Base-by-base conservation (phyloP, 2,113 vertebrate genomes). In the Columbina picui region DNA sequence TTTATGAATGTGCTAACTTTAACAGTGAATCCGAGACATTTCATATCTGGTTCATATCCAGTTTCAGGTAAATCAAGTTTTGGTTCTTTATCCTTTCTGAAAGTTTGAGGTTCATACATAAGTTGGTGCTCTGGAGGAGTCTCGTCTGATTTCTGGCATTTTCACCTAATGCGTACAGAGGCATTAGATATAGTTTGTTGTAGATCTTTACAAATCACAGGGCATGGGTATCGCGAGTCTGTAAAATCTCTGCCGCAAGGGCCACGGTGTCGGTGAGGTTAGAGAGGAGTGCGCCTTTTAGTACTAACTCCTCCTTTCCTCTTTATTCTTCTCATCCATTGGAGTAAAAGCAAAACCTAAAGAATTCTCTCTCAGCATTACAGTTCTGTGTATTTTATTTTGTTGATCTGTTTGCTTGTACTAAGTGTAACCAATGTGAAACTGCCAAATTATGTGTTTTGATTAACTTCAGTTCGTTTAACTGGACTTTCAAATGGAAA, bases 401-500 rank as follows among this genome's bases (percentile, higher is more conserved):
- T 88, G 50, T 71, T 84, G 41, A 56, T 91, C 47, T 76, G 26
- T 56, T 67, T 75, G 45, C 57, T 78, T 73, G 2, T 27, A 57
- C 14, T 29, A 84, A 93, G 39, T 8, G 29, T 47, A 52, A 47
- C 47, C 65, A 6, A 45, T 65, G 78, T 60, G 70, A 82, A 88
- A 76, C 65, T 71, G 41, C 11, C 1, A 78, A 87, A 85, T 82
- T 57, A 30, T 1, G 9, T 64, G 67, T 75, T 95, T 92, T 92
- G 67, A 76, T 92, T 88, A 92, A 94, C 45, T 87, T 79, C 39
- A 73, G 57, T 85, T 85, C 82, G 34, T 76, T 81, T 91, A 88
- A 80, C 92, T 83, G 73, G 94, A 96, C 81, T 96, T 94, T 82
- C 77, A 93, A 96, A 87, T 93, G 89, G 71, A 95, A 97, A 76